Percentiles rank a stretch among this genome's conserved stretches.
Conservation (phyloP, 2,888 invertebrate genomes). For the Tricholauxania praeusta region DNA sequence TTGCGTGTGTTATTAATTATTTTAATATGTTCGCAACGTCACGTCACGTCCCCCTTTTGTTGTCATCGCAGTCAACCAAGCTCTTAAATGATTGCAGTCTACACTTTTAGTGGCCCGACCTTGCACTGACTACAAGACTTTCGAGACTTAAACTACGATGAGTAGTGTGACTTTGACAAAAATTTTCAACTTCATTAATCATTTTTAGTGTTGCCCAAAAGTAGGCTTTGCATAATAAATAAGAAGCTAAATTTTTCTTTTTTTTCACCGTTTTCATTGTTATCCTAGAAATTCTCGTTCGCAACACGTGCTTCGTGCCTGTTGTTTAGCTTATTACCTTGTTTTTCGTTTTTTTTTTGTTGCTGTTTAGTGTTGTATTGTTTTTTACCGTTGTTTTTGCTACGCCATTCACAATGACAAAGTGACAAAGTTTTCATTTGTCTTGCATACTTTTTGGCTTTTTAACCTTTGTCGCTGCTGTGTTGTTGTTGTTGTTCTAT, state of each 20-base stretch:
- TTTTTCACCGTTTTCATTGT: slow-evolving; percentile 10
- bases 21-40: slow-evolving; percentile 13
- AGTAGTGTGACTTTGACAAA: slow-evolving; percentile 44
- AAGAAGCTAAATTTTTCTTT: not conserved
- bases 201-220: slow-evolving; percentile 60
- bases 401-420: slow-evolving; percentile 51
- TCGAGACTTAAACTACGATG: slow-evolving; percentile 43
- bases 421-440: slow-evolving; percentile 55
- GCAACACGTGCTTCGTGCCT: slow-evolving; percentile 20
- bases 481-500: slow-evolving; percentile 15
- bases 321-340: slow-evolving; percentile 24
- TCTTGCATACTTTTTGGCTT: slow-evolving; percentile 41
- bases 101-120: too few relatives aligned
- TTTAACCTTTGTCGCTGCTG: slow-evolving; percentile 21
- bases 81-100: too few relatives aligned
- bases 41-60: not conserved
- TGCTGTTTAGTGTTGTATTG: slow-evolving; percentile 1
- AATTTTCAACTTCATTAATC: slow-evolving; percentile 57
- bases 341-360: slow-evolving; percentile 9
- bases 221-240: slow-evolving; percentile 60
- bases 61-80: not conserved
- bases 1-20: slow-evolving; percentile 40
- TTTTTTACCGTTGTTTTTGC: not conserved
- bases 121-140: not conserved
- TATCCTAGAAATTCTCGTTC: slow-evolving; percentile 37